Base-by-base conservation (phyloP, 2,888 invertebrate genomes). In the Cistogaster globosa region DNA sequence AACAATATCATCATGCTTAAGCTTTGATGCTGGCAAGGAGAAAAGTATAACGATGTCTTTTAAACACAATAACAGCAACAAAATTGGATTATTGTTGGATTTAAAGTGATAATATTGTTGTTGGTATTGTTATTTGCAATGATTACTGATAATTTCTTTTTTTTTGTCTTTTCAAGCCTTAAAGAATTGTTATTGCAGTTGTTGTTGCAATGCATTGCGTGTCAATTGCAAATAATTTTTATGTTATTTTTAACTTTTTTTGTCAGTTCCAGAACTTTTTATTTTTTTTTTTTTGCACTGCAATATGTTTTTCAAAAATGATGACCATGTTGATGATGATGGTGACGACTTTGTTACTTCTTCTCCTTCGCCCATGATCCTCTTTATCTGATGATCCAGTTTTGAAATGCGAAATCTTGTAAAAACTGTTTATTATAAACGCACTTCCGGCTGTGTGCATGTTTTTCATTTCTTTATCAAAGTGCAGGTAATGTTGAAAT, bases 361-460 rank as follows among this genome's bases (percentile, higher is more conserved):
- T n/a, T 68, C 58, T 69, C 12, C 68, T 42, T 32, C 32, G 32
- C 32, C 6, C 65, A 60, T 58, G 57, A 53, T 83, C 71, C 51
- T 63, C 67, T 48, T 58, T 65, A 65, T 53, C 78, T 80, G 81
- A 76, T 86, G 86, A 84, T 87, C 87, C 87, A 88, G 86, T 87
- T 88, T 85, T 80, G 75, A 87, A 83, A 86, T 74, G 82, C 78
- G 78, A 86, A 79, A 79, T 75, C 85, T 72, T 87, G 87, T 84
- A 83, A 84, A 80, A 87, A 86, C 86, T 86, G 87, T 88, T 87
- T 86, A 84, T 84, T 84, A 87, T 84, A 87, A 86, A 84, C 82
- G 88, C 87, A 86, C 87, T 88, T 88, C 88, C 88, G 88, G 87
- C 78, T 74, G 69, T 67, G 48, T 77, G 84, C 84, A 84, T 77